These are phyloP conservation scores for Drosophila colorata DNA, from an alignment of 2,888 invertebrate genomes.

Conservation along the genomic window DNA sequence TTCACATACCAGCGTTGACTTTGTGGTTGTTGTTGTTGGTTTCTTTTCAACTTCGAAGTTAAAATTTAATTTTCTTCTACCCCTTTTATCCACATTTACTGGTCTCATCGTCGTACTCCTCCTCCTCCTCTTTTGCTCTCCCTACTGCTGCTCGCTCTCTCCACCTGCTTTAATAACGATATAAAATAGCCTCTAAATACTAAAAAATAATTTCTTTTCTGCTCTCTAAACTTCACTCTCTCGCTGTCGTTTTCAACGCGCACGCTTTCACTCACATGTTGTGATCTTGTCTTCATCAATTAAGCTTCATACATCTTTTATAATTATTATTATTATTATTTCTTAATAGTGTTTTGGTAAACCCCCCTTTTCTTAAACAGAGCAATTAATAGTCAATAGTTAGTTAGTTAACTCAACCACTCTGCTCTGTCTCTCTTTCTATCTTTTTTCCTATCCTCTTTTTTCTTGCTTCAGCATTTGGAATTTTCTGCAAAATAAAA, in stretches of 20 bases:
- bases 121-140: slow-evolving; percentile 4
- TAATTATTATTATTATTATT: slow-evolving; percentile 38
- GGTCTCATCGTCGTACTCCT: slow-evolving; percentile 5
- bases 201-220: slow-evolving; percentile 80
- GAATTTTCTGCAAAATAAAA: slow-evolving; percentile 60
- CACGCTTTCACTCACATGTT: slow-evolving; percentile 61
- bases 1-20: slow-evolving; percentile 27
- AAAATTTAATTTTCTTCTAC: slow-evolving; percentile 53
- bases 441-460: slow-evolving; percentile 1
- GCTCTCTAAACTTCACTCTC: slow-evolving; percentile 30
- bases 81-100: slow-evolving; percentile 30
- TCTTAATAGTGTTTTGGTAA: slow-evolving; percentile 44
- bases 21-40: slow-evolving; percentile 13
- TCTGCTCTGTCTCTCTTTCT: slow-evolving; percentile 27
- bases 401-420: slow-evolving; percentile 62
- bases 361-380: slow-evolving; percentile 41
- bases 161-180: slow-evolving; percentile 76
- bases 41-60: slow-evolving; percentile 40
- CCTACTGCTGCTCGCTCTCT: slow-evolving; percentile 3
- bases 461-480: slow-evolving; percentile 66
- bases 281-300: slow-evolving; percentile 34
- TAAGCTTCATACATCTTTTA: slow-evolving; percentile 16
- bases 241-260: slow-evolving; percentile 68
- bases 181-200: slow-evolving; percentile 85
- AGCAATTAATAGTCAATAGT: slow-evolving; percentile 43